Evolutionary conservation across 2,113 vertebrate species (phyloP).

Genomic region (Rhynchomys soricoides): DNA sequence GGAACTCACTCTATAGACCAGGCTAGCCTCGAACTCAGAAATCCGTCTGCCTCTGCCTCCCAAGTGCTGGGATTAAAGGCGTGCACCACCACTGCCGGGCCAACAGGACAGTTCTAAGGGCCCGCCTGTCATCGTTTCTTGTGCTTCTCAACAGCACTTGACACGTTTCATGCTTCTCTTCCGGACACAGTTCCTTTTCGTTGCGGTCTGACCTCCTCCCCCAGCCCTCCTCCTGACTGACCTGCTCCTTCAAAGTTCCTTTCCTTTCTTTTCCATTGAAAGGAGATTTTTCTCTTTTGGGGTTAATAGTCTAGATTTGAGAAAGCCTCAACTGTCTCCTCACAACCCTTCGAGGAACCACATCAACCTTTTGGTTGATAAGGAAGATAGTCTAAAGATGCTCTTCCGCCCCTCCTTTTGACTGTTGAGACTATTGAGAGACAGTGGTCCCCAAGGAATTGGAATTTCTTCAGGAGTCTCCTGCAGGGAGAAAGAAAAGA

Average conservation of each 20-base stretch:
- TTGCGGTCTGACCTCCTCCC: background rate
- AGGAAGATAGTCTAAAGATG: background rate
- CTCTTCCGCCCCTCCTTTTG: background rate
- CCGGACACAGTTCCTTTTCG: background rate
- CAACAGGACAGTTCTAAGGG: background rate
- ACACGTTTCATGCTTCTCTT: background rate
- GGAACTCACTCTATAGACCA: no score
- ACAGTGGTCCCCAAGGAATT: background rate
- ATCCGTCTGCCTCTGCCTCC: no score
- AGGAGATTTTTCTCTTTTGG: background rate
- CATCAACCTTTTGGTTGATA: background rate
- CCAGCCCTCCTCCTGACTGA: background rate
- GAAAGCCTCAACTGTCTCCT: background rate
- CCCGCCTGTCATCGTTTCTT: no score
- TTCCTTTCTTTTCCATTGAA: no score
- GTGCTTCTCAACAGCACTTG: background rate
- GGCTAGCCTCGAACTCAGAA: no score
- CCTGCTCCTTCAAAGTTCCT: background rate
- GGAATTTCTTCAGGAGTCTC: background rate
- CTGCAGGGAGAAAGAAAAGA: background rate
- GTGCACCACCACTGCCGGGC: no score
- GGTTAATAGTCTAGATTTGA: background rate
- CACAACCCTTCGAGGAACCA: no score
- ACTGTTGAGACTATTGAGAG: background rate
- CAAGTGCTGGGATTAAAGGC: no score